Conservation (phyloP, 2,113 vertebrate species). For the Festucalex cinctus region DNA sequence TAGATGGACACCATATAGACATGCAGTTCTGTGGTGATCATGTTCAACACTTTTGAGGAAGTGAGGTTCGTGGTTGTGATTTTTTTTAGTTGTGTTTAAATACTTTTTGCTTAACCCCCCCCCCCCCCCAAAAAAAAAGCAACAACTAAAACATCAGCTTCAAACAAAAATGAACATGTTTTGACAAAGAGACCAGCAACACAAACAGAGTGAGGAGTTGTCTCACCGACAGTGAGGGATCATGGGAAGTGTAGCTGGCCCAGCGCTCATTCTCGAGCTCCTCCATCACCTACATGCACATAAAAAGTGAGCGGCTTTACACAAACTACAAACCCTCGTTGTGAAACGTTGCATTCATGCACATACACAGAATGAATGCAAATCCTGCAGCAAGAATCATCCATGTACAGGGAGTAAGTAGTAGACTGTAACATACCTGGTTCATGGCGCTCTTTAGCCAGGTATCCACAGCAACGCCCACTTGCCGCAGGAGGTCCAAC, state of each 20-base stretch:
- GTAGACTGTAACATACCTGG: conserved; percentile 64
- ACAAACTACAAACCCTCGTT: conserved; percentile 9
- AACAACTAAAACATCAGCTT: not conserved
- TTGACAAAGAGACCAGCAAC: conserved; percentile 22
- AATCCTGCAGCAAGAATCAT: conserved; percentile 14
- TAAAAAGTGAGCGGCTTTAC: conserved; percentile 38
- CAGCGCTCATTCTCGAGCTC: conserved; percentile 97
- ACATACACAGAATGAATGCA: not conserved
- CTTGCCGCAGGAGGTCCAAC: conserved; percentile 90
- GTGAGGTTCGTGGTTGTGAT: conserved; percentile 2
- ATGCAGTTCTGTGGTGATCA: not conserved
- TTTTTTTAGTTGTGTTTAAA: not conserved
- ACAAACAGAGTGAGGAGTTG: conserved; percentile 21
- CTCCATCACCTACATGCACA: conserved; percentile 89
- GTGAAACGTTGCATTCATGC: conserved; percentile 5
- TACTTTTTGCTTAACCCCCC: not conserved
- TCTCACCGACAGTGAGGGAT: conserved; percentile 87
- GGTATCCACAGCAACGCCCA: conserved; percentile 93
- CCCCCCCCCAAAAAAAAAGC: no score
- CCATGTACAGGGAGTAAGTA: not conserved
- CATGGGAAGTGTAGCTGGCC: conserved; percentile 86
- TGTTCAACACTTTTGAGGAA: not conserved
- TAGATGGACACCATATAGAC: not conserved
- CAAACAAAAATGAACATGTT: not conserved
- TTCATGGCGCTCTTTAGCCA: conserved; percentile 99